A percentile compares a stretch with the other conserved stretches of the same genome.
These are phyloP conservation scores for Chymomyza costata DNA, from an alignment of 1,140 invertebrate species.

Conservation along the genomic window DNA sequence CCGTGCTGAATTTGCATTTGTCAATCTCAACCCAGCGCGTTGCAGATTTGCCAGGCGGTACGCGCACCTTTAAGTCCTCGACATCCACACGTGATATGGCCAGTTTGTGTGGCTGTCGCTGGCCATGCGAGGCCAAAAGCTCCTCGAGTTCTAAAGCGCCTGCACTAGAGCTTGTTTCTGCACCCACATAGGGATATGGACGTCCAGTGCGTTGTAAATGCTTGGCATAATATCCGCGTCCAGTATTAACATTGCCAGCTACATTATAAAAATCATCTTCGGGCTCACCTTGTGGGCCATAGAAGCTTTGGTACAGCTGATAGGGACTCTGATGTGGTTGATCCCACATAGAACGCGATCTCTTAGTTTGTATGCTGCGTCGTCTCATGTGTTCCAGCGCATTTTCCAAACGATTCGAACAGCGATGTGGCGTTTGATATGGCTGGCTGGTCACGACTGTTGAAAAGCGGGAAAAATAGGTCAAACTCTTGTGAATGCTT, in stretches of 20 bases:
- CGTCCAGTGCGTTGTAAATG: slow-evolving; percentile 41
- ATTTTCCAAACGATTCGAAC: slow-evolving; percentile 76
- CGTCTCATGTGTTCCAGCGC: slow-evolving; percentile 76
- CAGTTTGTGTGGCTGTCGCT: slow-evolving; percentile 61
- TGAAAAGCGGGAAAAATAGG: background rate
- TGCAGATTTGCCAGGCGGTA: slow-evolving; percentile 75
- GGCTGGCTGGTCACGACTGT: slow-evolving; percentile 36
- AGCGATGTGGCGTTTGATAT: slow-evolving; percentile 62
- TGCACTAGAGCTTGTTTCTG: background rate
- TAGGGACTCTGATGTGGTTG: slow-evolving; percentile 76
- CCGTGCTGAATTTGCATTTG: slow-evolving; percentile 84
- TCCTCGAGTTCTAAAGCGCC: slow-evolving; percentile 52
- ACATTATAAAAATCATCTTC: slow-evolving; percentile 67
- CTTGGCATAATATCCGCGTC: slow-evolving; percentile 59
- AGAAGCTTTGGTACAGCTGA: slow-evolving; percentile 78
- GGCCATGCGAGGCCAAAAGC: slow-evolving; percentile 39
- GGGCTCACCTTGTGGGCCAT: slow-evolving; percentile 55
- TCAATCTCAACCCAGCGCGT: slow-evolving; percentile 83
- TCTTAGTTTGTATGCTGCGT: slow-evolving; percentile 69
- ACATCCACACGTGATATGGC: slow-evolving; percentile 62
- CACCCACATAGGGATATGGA: slow-evolving; percentile 30
- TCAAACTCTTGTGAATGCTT: too few species aligned
- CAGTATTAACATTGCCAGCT: slow-evolving; percentile 17
- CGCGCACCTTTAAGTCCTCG: slow-evolving; percentile 79
- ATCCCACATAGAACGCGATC: slow-evolving; percentile 56